Conservation (phyloP, 2,797 vertebrate species). For the Ficedula albicollis region DNA sequence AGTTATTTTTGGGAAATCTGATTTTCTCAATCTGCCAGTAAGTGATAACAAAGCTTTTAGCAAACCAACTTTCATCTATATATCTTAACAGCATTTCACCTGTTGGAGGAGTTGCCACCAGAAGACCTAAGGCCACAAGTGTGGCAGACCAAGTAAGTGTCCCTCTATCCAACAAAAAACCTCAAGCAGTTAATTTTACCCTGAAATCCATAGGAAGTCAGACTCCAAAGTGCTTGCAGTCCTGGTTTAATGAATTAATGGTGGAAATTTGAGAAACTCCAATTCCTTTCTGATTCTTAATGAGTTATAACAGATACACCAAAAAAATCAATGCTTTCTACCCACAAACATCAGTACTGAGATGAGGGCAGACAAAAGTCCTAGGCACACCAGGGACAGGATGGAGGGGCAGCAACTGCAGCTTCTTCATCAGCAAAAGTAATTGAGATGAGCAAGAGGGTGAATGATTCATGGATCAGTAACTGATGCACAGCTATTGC, state of each 20-base stretch:
- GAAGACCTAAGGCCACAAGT: background rate
- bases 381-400: background rate
- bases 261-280: background rate
- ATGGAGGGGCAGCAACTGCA: background rate
- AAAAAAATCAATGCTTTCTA: background rate
- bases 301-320: background rate
- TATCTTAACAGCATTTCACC: background rate
- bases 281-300: background rate
- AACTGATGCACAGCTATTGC: background rate
- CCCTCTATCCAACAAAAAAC: background rate
- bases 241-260: background rate
- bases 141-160: background rate
- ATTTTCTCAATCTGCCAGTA: background rate
- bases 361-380: background rate
- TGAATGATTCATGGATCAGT: background rate
- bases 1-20: background rate
- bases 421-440: background rate
- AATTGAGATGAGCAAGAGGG: background rate
- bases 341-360: background rate
- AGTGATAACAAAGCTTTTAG: background rate
- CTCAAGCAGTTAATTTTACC: background rate
- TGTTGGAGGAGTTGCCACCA: background rate
- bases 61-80: background rate
- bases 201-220: background rate
- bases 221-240: background rate